Conservation (phyloP, 2,113 vertebrate species). For the Hipposideros armiger region DNA sequence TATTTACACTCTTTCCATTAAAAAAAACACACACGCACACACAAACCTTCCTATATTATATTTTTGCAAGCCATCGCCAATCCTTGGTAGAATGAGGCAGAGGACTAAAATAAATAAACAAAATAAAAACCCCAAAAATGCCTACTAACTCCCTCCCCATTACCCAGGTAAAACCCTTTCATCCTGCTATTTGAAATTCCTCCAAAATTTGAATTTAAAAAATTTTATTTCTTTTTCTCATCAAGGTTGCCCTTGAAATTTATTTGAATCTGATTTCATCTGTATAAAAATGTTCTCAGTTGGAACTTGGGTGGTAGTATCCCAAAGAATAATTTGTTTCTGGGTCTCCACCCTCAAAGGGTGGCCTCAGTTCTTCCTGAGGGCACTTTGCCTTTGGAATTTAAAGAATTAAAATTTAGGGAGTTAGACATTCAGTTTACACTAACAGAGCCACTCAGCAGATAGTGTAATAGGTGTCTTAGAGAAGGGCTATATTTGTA, state of each 20-base stretch:
- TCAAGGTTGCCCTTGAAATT: background rate
- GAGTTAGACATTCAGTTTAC: background rate
- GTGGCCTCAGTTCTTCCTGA: background rate
- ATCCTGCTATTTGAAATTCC: background rate
- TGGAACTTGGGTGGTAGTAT: background rate
- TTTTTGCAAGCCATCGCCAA: background rate
- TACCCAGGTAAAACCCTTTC: background rate
- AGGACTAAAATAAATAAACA: slow-evolving; percentile 50
- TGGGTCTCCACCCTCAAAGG: background rate
- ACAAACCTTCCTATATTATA: background rate
- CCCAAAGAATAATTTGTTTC: slow-evolving; percentile 19
- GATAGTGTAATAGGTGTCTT: background rate
- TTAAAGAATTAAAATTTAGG: slow-evolving; percentile 2
- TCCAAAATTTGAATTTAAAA: slow-evolving; percentile 2
- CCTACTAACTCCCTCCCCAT: background rate
- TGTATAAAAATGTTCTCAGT: background rate
- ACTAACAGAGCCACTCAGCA: background rate
- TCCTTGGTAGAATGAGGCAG: background rate
- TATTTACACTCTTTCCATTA: background rate
- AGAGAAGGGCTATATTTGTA: slow-evolving; percentile 16
- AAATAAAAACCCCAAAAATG: background rate
- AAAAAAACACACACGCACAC: background rate
- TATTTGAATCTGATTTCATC: slow-evolving; percentile 41
- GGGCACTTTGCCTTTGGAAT: slow-evolving; percentile 18
- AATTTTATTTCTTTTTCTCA: slow-evolving; percentile 1